Percentiles rank a stretch among this genome's conserved stretches.
Conservation (phyloP, 2,797 vertebrate genomes). For the Microctenopoma lineatum region DNA sequence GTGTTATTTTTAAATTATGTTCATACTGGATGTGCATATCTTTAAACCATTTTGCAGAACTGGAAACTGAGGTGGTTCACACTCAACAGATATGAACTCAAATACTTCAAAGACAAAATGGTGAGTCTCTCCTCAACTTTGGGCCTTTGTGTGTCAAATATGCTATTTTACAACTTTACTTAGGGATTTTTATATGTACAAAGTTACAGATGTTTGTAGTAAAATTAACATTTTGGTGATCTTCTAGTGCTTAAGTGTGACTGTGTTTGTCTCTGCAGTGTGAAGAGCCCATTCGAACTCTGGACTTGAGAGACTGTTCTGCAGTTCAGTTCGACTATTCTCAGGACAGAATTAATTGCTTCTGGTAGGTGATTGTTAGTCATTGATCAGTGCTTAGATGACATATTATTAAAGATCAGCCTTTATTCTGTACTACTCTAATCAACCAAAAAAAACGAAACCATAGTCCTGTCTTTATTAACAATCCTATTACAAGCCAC, state of each 20-base stretch:
- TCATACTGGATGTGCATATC: no score
- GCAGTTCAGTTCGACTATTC: constrained; percentile 98
- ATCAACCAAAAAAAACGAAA: no score
- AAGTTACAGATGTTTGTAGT: background rate
- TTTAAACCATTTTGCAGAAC: constrained; percentile 78
- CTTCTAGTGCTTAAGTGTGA: background rate
- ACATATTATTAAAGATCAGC: no score
- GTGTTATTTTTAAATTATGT: no score
- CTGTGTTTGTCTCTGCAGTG: constrained; percentile 76
- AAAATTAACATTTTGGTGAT: background rate
- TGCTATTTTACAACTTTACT: background rate
- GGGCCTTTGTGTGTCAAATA: background rate
- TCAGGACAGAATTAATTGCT: constrained; percentile 95
- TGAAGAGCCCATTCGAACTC: constrained; percentile 90
- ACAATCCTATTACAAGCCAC: no score
- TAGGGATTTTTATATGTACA: background rate
- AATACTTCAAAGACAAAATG: constrained; percentile 96
- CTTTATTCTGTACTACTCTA: no score
- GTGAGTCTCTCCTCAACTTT: constrained; percentile 79
- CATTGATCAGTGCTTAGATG: background rate
- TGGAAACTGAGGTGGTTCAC: constrained; percentile 99
- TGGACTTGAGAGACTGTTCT: constrained; percentile 92
- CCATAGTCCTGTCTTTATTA: no score
- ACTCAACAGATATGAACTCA: constrained; percentile 92
- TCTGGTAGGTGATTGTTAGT: constrained; percentile 85